phyloP scores from a whole-genome alignment of 2,888 invertebrate species.

The Nebria salina region DNA sequence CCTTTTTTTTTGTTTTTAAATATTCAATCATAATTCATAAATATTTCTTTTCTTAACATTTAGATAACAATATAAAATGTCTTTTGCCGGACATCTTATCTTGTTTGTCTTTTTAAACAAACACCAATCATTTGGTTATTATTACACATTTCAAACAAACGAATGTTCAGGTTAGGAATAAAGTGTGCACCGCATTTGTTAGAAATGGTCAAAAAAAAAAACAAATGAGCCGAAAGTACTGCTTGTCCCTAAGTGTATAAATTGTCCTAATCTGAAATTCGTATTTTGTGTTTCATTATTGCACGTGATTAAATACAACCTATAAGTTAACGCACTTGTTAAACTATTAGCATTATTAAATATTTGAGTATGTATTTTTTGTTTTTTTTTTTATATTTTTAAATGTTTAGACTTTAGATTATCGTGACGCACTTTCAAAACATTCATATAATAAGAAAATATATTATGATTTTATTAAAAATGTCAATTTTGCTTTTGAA shows the following conservation, averaged over 20 bases:
- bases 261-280: constrained; percentile 40
- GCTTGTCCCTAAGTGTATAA: constrained; percentile 6
- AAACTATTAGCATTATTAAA: constrained; percentile 45
- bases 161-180: background rate
- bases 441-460: constrained; percentile 74
- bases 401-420: constrained; percentile 61
- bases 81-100: background rate
- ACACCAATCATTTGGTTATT: background rate
- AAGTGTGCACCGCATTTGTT: background rate
- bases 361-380: constrained; percentile 45
- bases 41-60: background rate
- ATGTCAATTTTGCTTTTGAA: constrained; percentile 44
- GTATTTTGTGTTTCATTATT: constrained; percentile 40
- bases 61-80: constrained; percentile 1
- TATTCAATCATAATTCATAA: background rate
- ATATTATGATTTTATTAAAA: constrained; percentile 57
- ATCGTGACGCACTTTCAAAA: constrained; percentile 71
- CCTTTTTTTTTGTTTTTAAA: background rate
- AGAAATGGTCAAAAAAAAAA: background rate
- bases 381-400: constrained; percentile 50
- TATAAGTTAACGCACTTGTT: constrained; percentile 37
- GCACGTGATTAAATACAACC: constrained; percentile 36
- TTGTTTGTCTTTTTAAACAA: constrained; percentile 1
- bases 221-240: background rate
- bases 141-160: background rate